phyloP scores from a whole-genome alignment of 1,140 invertebrate species.

The Lucilia sericata region DNA sequence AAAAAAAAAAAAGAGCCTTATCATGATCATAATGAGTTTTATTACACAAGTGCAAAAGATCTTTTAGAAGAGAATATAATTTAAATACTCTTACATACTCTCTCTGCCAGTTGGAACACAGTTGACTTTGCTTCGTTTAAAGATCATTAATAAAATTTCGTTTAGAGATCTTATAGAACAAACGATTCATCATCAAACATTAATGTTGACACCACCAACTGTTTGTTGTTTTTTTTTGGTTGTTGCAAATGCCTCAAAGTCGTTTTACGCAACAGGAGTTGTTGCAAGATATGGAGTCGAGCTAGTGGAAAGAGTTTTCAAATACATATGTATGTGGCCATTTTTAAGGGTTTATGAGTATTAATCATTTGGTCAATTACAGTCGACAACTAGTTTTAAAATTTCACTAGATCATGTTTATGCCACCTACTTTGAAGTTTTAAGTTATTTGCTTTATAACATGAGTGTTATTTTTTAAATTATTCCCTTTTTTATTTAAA shows the following conservation, averaged over 20 bases:
- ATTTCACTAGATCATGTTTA: neutral
- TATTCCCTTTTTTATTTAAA: neutral
- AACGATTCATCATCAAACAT: neutral
- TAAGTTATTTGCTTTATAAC: neutral
- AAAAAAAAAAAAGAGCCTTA: conserved; percentile 5
- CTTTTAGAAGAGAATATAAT: neutral
- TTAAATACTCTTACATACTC: neutral
- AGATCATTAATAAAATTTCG: conserved; percentile 2
- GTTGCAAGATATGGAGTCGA: neutral
- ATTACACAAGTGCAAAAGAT: conserved; percentile 21
- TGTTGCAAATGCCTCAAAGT: neutral
- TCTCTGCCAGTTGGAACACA: neutral
- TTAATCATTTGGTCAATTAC: neutral
- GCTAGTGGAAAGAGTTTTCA: neutral
- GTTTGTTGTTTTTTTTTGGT: neutral
- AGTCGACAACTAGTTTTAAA: neutral
- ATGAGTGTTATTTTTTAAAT: too few species aligned
- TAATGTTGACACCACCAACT: neutral
- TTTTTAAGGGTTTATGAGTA: neutral
- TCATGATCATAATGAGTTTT: conserved; percentile 21
- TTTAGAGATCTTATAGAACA: neutral
- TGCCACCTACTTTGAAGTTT: neutral
- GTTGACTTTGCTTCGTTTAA: neutral
- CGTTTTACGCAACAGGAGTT: neutral
- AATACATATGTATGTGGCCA: neutral